Base-by-base conservation (phyloP, 2,888 invertebrate genomes). In the Lamellibrachia columna region DNA sequence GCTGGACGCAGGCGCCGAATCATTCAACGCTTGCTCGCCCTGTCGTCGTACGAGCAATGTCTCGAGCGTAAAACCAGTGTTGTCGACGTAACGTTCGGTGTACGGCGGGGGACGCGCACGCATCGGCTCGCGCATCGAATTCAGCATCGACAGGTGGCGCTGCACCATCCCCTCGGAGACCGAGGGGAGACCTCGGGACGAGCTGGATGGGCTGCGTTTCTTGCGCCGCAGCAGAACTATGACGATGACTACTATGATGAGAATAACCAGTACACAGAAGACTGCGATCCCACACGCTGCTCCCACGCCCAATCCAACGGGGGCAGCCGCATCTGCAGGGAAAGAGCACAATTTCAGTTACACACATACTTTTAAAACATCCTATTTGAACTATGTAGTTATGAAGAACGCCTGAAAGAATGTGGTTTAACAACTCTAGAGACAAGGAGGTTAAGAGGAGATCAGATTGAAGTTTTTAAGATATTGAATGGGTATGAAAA, bases 231-330 rank as follows among this genome's bases (percentile, higher is more conserved):
- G 8, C 91, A 58, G 92, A 6, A 58, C 52, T 52, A 58, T 90
- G 91, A 92, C 7, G n/a, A 92, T 60, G 7, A 91, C 55, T 28
- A 91, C 53, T 11, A 92, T 91, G 60, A 91, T 22, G 58, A 92
- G 60, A 22, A 91, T 52, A 28, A 92, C 91, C 15, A 91, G 58
- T 3, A 58, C 53, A 52, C 91, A 53, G 55, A 58, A 91, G 40
- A 92, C 58, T 40, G 91, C 52, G 6, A 92, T 92, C 0, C 92
- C 92, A 58, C 91, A 58, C 22, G 91, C 90, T n/a, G 92, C 92
- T 15, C 92, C 92, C 0, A 9, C 28, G 53, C 92, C 58, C 52
- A 92, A 52, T 52, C 75, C 75, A 6, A 75, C 75, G 3, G 75
- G 75, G 75, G 75, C 75, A 22, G 75, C 75, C 15, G 75, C 15